Evolutionary conservation across 2,888 invertebrate genomes (phyloP), one percentile per base, ranked within the genome.

Genomic region (Nephrotoma flavescens): DNA sequence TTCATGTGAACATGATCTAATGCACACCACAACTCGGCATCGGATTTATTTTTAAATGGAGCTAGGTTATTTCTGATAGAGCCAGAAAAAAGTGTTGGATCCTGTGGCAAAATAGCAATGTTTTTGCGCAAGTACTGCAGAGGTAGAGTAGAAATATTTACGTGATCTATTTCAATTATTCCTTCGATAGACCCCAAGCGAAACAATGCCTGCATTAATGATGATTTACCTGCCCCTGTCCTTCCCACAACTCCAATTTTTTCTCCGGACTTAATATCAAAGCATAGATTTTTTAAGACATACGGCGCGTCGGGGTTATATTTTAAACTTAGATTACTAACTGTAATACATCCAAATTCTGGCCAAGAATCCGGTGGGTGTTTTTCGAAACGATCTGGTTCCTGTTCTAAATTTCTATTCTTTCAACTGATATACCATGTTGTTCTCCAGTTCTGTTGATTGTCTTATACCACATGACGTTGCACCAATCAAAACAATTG

Each of bases 1-100:
- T 94, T 94, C 83, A 94, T 89, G 88, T 97, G 96, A 83, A 97
- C 96, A 92, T 94, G 95, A 91, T 95, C 95, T 12, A 96, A 92
- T 4, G 95, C 95, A 88, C 92, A 92, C 95, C 96, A 96, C 6
- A 96, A 90, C 45, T 93, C 91, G 6, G 93, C 93, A 89, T 96
- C 96, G 0, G 93, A 92, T 89, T 94, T 95, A 89, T 94, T 93
- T 19, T 31, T 15, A 44, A 85, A 85, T 9, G 85, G 85, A 44
- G 44, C 85, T 42, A 85, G 44, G 9, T 85, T 85, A 42, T 85
- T 19, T n/a, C 85, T 6, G 0, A 85, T 85, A 3, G 44, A 19
- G 4, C 44, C 85, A 2, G 85, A 85, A 85, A 44, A 85, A 19
- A 85, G 19, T 5, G 11, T 44, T 11, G 85, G 85, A 87, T 92